Evolutionary conservation across 2,888 invertebrate species (phyloP).

Genomic region (Himalopsyche japonica): DNA sequence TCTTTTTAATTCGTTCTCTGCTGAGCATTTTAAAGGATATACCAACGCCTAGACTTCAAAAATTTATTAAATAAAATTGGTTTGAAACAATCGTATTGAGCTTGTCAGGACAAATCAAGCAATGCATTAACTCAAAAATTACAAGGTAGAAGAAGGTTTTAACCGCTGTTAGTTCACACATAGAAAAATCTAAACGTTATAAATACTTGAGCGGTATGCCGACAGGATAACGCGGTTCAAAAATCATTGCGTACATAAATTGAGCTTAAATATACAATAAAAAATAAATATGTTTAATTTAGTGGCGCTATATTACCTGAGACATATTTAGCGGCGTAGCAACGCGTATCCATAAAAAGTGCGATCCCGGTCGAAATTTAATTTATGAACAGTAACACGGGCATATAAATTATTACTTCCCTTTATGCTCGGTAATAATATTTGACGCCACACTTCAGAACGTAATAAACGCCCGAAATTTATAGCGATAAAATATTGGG

Average conservation of each 20-base stretch:
- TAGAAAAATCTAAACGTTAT: too few species aligned
- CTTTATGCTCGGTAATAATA: neutral
- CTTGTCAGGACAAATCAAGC: too few species aligned
- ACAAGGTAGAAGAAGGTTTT: too few species aligned
- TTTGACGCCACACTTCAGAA: neutral
- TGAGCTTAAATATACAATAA: constrained; percentile 30
- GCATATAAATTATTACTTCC: neutral
- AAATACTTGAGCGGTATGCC: too few species aligned
- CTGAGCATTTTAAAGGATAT: too few species aligned
- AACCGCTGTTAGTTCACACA: too few species aligned
- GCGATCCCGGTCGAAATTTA: neutral
- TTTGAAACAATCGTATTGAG: too few species aligned
- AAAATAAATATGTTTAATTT: constrained; percentile 25
- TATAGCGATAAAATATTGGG: neutral
- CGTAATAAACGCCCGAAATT: neutral
- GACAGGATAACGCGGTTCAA: neutral
- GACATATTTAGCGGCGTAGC: constrained; percentile 12
- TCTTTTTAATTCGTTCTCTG: too few species aligned
- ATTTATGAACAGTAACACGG: neutral
- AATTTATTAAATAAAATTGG: too few species aligned
- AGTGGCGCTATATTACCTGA: constrained; percentile 32
- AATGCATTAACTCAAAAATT: too few species aligned
- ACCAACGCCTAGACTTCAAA: too few species aligned
- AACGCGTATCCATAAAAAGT: neutral
- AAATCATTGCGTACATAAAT: constrained; percentile 27